Percentiles rank a stretch among this genome's conserved stretches.
These are phyloP conservation scores for Drosophila neotestacea DNA, from an alignment of 2,888 invertebrate genomes.

Conservation along the genomic window DNA sequence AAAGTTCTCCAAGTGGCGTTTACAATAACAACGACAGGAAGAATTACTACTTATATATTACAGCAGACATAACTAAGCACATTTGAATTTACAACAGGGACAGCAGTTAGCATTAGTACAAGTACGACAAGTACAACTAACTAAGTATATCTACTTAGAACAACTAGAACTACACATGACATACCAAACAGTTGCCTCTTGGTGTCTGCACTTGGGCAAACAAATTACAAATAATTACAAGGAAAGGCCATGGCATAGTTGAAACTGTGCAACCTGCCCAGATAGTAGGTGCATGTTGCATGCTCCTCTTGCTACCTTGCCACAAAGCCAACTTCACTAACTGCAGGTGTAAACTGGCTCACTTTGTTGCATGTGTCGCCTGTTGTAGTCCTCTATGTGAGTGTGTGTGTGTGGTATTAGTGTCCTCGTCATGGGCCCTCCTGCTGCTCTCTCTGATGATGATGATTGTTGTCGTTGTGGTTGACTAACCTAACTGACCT, in stretches of 20 bases:
- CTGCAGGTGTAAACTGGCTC: constrained; percentile 62
- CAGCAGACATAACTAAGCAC: constrained; percentile 53
- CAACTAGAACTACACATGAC: constrained; percentile 24
- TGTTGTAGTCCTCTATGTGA: constrained; percentile 13
- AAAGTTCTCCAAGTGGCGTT: constrained; percentile 47
- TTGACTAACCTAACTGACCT: constrained; percentile 39
- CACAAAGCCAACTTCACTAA: constrained; percentile 42
- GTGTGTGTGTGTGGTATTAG: constrained; percentile 35
- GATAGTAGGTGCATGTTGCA: constrained; percentile 8
- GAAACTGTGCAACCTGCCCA: constrained; percentile 21
- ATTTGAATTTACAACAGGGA: constrained; percentile 43
- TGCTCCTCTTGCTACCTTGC: constrained; percentile 12
- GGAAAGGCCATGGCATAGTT: constrained; percentile 44
- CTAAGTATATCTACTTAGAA: constrained; percentile 21
- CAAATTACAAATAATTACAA: constrained; percentile 77
- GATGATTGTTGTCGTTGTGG: constrained; percentile 54
- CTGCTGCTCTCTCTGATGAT: constrained; percentile 25
- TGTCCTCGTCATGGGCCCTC: constrained; percentile 13
- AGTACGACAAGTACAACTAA: constrained; percentile 27
- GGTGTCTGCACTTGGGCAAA: constrained; percentile 63
- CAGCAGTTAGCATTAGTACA: constrained; percentile 26
- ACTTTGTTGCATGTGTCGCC: constrained; percentile 61
- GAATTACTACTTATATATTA: constrained; percentile 11
- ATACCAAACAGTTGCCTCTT: constrained; percentile 30
- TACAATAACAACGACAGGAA: constrained; percentile 44